Evolutionary conservation across 2,888 invertebrate species (phyloP).

Genomic region (Tipula helvola): DNA sequence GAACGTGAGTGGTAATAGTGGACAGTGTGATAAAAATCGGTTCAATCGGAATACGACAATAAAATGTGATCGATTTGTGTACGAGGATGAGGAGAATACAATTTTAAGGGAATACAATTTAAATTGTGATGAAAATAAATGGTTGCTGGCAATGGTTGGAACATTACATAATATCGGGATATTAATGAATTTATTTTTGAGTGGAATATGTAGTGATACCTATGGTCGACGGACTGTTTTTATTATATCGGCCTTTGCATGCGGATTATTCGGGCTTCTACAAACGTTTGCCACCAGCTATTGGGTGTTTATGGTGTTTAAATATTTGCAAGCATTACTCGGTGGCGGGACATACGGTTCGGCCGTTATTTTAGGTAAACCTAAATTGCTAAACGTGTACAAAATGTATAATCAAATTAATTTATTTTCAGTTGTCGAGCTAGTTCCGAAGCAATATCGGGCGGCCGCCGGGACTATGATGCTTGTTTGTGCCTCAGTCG

Average conservation of each 20-base stretch:
- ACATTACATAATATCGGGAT: background rate
- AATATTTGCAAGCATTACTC: constrained; percentile 56
- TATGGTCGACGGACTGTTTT: background rate
- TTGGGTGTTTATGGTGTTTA: constrained; percentile 53
- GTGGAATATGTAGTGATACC: background rate
- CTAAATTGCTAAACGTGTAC: background rate
- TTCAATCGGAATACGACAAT: background rate
- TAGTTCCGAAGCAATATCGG: constrained; percentile 58
- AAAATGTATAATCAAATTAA: background rate
- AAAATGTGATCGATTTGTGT: constrained; percentile 8
- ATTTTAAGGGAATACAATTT: background rate
- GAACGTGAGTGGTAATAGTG: background rate
- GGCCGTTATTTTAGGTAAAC: constrained; percentile 46
- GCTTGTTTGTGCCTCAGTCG: constrained; percentile 56
- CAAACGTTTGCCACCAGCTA: constrained; percentile 58
- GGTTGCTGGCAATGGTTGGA: background rate
- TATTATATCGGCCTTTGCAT: background rate
- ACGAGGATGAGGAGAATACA: background rate
- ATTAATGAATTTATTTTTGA: background rate
- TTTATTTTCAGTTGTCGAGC: constrained; percentile 49
- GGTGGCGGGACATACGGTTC: constrained; percentile 60
- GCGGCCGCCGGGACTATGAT: constrained; percentile 59
- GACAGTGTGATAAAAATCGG: background rate
- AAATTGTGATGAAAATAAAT: background rate
- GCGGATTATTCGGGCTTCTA: constrained; percentile 51